Evolutionary conservation across 2,113 vertebrate species (phyloP), one percentile per base, ranked within the genome.

Genomic region (Paramormyrops kingsleyae): DNA sequence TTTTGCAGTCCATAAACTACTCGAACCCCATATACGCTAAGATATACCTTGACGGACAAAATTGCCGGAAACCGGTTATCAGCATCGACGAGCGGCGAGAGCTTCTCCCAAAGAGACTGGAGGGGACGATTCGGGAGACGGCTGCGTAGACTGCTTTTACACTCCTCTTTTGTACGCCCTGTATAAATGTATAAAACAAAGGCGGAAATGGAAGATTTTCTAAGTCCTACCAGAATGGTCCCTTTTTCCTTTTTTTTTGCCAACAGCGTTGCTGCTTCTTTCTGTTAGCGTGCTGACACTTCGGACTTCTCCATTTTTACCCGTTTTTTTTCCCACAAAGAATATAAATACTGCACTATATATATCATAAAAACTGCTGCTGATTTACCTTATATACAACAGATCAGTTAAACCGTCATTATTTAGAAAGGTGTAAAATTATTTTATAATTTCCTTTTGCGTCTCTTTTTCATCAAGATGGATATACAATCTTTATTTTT

Each of bases 31-130:
- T 99, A 92, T 99, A 99, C 94, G 97, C 98, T 95, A 99, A 99
- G 95, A 97, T 99, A 92, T 99, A 99, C 92, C 96, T 98, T 93
- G 99, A 99, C 91, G 98, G 97, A 70, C 98, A 98, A 93, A 97
- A 98, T 94, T 99, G 98, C 96, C 97, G 97, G 95, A 99, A 99
- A 94, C 98, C 99, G 90, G 96, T 99, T 96, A 97, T 97, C 96
- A 99, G 97, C 92, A 97, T 98, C 89, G 98, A 99, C 90, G 99
- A 99, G 96, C 97, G 98, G 95, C 98, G 98, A 98, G 99, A 99
- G 97, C 97, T 99, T 93, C 98, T 99, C 97, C 99, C 99, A 99
- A 99, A 99, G 98, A 99, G 99, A 98, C 96, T 99, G 95, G 98
- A 99, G 95, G 97, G 97, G 94, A 97, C 97, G 94, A 98, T 99